Percentiles rank a stretch among this genome's conserved stretches.
phyloP scores from a whole-genome alignment of 2,888 invertebrate species.

The Dasysyrphus tricinctus region DNA sequence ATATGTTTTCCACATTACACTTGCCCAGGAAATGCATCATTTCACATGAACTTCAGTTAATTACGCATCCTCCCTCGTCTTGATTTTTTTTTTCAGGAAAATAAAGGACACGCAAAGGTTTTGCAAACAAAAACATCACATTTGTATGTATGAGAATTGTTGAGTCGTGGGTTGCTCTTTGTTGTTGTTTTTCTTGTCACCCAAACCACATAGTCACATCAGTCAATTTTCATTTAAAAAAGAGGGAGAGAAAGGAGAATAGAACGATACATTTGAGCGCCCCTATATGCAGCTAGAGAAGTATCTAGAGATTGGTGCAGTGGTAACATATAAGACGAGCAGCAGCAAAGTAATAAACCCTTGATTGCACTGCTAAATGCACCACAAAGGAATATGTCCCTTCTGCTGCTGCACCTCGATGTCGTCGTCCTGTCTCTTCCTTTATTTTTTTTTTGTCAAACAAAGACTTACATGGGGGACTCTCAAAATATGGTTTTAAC shows the following conservation, averaged over 20 bases:
- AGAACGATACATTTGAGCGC: conserved; percentile 19
- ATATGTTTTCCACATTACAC: conserved; percentile 43
- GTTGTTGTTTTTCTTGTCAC: conserved; percentile 26
- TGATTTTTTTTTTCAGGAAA: conserved; percentile 1
- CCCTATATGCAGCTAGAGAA: background rate
- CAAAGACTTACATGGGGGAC: conserved; percentile 27
- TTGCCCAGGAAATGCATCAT: conserved; percentile 66
- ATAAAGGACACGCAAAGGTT: conserved; percentile 36
- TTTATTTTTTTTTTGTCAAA: conserved; percentile 9
- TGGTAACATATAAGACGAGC: conserved; percentile 54
- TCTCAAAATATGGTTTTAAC: conserved; percentile 33
- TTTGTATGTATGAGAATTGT: conserved; percentile 2
- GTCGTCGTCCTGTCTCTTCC: background rate
- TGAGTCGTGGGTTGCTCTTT: conserved; percentile 4
- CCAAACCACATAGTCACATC: conserved; percentile 49
- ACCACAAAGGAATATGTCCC: conserved; percentile 62
- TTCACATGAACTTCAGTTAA: conserved; percentile 69
- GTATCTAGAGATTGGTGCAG: background rate
- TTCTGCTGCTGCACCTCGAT: conserved; percentile 13
- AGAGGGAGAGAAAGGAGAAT: background rate
- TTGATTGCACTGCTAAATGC: conserved; percentile 73
- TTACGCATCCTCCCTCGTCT: conserved; percentile 55
- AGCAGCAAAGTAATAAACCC: conserved; percentile 72
- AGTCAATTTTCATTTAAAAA: conserved; percentile 65
- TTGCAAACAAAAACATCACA: conserved; percentile 33